A percentile compares a stretch with the other conserved stretches of the same genome.
Conservation (phyloP, 2,888 invertebrate genomes). For the Epinotia nisella region DNA sequence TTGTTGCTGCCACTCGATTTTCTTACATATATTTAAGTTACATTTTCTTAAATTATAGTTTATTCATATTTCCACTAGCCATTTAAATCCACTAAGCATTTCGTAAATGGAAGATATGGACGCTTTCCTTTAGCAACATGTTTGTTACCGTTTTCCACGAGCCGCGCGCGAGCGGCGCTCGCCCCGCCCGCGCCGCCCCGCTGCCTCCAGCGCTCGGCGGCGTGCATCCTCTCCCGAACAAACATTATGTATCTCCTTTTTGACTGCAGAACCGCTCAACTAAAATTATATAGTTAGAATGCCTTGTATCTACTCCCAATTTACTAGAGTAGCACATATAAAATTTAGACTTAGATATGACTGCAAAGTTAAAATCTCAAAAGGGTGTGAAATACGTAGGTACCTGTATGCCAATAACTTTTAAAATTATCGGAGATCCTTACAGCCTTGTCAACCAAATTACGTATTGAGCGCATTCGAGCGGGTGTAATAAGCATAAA, state of each 20-base stretch:
- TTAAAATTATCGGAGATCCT: slow-evolving; percentile 5
- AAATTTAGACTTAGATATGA: slow-evolving; percentile 31
- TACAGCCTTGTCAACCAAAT: slow-evolving; percentile 7
- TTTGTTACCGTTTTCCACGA: slow-evolving; percentile 66
- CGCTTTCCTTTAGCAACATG: slow-evolving; percentile 80
- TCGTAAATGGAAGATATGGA: slow-evolving; percentile 82
- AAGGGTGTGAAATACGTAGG: slow-evolving; percentile 2
- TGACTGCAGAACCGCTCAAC: slow-evolving; percentile 31
- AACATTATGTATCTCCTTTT: slow-evolving; percentile 14
- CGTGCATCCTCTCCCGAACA: not conserved
- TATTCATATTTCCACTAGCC: slow-evolving; percentile 81
- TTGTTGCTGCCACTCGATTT: slow-evolving; percentile 84
- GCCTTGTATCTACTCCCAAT: slow-evolving; percentile 35
- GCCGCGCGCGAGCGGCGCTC: not conserved
- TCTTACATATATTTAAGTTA: slow-evolving; percentile 77
- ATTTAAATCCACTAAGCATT: slow-evolving; percentile 77
- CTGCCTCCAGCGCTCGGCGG: not conserved
- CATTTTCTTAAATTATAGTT: slow-evolving; percentile 59
- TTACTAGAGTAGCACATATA: slow-evolving; percentile 40
- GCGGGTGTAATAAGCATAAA: slow-evolving; percentile 16
- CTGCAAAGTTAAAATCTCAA: slow-evolving; percentile 8
- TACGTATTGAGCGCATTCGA: slow-evolving; percentile 15
- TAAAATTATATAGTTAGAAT: slow-evolving; percentile 36
- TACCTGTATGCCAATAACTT: slow-evolving; percentile 1
- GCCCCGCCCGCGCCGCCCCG: not conserved